These are phyloP conservation scores for Bombus fervidus DNA, from an alignment of 1,140 invertebrate species.

Conservation along the genomic window DNA sequence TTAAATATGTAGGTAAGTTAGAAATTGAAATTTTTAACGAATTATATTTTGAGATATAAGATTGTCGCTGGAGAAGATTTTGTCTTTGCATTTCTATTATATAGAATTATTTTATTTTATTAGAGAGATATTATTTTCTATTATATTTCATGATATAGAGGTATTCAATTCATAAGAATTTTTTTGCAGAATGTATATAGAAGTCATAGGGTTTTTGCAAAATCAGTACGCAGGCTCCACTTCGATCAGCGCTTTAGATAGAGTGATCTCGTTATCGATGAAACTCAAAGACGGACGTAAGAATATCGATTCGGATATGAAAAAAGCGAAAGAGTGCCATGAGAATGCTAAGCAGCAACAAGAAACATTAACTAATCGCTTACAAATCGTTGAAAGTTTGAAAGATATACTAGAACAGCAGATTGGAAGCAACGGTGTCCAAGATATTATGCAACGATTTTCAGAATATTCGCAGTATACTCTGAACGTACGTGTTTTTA, in stretches of 20 bases:
- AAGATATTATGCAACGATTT: conserved; percentile 72
- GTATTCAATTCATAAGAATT: not conserved
- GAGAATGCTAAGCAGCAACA: conserved; percentile 68
- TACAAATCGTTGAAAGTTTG: conserved; percentile 74
- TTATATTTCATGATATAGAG: not conserved
- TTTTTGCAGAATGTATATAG: conserved; percentile 64
- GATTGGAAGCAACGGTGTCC: conserved; percentile 69
- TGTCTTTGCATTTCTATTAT: not conserved
- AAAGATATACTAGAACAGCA: conserved; percentile 77
- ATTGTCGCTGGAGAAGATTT: not conserved
- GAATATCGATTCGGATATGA: conserved; percentile 73
- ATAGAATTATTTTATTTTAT: not conserved
- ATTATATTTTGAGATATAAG: no score
- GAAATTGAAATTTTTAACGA: no score
- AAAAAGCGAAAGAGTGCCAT: conserved; percentile 60
- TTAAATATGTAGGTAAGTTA: no score
- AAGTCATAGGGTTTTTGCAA: conserved; percentile 74
- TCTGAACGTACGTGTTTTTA: conserved; percentile 66
- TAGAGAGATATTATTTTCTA: no score
- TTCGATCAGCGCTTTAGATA: conserved; percentile 70
- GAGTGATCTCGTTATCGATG: conserved; percentile 59
- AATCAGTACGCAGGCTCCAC: conserved; percentile 74
- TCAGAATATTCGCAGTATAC: conserved; percentile 71
- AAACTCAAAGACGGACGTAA: conserved; percentile 68
- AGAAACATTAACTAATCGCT: conserved; percentile 67